Percentiles rank a stretch among this genome's conserved stretches.
Conservation (phyloP, 92 coral and sea anemone species). For the Phenganax marumi region DNA sequence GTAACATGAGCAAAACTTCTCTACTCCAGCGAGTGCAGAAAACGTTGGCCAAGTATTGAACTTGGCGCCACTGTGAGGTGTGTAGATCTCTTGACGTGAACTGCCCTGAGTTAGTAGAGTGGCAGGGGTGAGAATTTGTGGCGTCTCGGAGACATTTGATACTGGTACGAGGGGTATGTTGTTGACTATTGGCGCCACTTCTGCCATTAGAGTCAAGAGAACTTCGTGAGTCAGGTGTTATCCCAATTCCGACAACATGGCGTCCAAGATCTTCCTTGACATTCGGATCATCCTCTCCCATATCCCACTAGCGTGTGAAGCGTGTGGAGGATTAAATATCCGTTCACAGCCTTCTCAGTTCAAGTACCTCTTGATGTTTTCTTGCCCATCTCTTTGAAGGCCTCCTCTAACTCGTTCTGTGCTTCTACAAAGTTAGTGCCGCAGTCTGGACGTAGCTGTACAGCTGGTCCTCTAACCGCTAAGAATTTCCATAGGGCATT, state of each 20-base stretch:
- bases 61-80: constrained; percentile 42
- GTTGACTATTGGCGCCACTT: constrained; percentile 56
- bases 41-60: constrained; percentile 52
- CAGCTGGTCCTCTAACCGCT: constrained; percentile 5
- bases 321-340: constrained; percentile 41
- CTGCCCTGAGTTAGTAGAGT: constrained; percentile 39
- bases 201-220: constrained; percentile 58
- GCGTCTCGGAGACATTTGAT: constrained; percentile 48
- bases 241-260: constrained; percentile 17
- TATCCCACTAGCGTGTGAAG: constrained; percentile 51
- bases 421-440: neutral
- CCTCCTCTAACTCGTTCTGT: neutral
- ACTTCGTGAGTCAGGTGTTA: constrained; percentile 53
- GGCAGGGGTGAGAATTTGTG: constrained; percentile 48
- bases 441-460: neutral
- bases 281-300: constrained; percentile 60
- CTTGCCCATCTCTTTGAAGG: neutral
- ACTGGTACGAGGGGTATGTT: constrained; percentile 42
- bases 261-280: constrained; percentile 28
- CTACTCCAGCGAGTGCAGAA: constrained; percentile 57
- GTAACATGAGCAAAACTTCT: constrained; percentile 43
- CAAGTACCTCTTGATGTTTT: constrained; percentile 10
- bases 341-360: constrained; percentile 39
- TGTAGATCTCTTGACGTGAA: constrained; percentile 19
- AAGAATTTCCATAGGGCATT: constrained; percentile 52